Conservation (phyloP, 2,888 invertebrate genomes). For the Clistopyga incitator region DNA sequence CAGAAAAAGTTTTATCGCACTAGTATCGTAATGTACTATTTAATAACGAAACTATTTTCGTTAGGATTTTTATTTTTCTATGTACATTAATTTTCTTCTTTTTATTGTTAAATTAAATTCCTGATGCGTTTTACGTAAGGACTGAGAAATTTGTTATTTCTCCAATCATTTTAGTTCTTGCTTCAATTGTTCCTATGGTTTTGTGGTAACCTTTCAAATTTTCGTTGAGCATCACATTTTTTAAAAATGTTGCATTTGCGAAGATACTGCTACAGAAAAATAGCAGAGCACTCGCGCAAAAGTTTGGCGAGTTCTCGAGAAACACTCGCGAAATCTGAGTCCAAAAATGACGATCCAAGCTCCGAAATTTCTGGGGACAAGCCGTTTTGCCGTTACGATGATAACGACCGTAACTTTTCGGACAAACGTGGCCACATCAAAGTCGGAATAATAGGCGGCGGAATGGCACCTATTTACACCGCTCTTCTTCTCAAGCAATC, state of each 20-base stretch:
- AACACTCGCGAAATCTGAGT: neutral
- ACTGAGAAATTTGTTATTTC: neutral
- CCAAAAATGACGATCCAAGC: constrained; percentile 4
- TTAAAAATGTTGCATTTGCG: constrained; percentile 54
- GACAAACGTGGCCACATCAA: constrained; percentile 62
- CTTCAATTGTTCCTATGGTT: constrained; percentile 36
- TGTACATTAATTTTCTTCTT: too few relatives aligned
- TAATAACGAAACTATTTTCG: too few relatives aligned
- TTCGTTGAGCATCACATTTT: constrained; percentile 1
- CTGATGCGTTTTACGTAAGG: too few relatives aligned
- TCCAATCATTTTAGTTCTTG: neutral
- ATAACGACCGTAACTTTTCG: neutral
- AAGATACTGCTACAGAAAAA: constrained; percentile 17
- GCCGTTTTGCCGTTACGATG: neutral
- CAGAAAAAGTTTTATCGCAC: too few relatives aligned
- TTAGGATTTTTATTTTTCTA: too few relatives aligned
- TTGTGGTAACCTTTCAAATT: constrained; percentile 48
- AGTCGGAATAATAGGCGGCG: constrained; percentile 79
- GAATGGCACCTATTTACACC: constrained; percentile 73
- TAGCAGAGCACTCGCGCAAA: neutral
- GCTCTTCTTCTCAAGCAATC: constrained; percentile 79
- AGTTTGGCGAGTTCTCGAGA: constrained; percentile 10
- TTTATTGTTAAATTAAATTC: too few relatives aligned
- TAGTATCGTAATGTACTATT: too few relatives aligned
- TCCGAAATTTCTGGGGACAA: constrained; percentile 11